Percentiles rank a stretch among this genome's conserved stretches.
These are phyloP conservation scores for Ceryle rudis DNA, from an alignment of 2,797 vertebrate species.

Conservation along the genomic window DNA sequence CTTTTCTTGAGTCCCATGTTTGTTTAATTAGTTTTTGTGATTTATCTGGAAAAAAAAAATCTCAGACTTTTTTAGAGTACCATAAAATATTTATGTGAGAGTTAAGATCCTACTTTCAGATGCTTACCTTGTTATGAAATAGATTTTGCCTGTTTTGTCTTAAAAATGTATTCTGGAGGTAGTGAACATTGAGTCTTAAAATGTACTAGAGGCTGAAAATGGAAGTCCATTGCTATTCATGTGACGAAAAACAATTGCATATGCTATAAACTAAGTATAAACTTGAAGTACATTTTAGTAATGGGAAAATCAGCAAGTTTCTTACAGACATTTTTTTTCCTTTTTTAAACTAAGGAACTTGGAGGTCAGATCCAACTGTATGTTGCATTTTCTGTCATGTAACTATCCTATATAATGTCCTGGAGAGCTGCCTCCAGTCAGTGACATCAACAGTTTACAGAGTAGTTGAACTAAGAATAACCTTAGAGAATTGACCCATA, in stretches of 20 bases:
- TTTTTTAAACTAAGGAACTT: conserved; percentile 16
- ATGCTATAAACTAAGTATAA: not conserved
- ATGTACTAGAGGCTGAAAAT: not conserved
- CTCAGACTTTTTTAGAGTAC: not conserved
- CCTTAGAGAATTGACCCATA: conserved; percentile 46
- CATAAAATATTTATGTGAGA: not conserved
- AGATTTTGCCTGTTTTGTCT: conserved; percentile 3
- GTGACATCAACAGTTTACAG: conserved; percentile 61
- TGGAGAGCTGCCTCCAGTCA: conserved; percentile 29
- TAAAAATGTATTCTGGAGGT: conserved; percentile 22
- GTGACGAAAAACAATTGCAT: not conserved
- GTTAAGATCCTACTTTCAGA: not conserved
- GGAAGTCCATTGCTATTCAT: not conserved
- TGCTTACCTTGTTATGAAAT: not conserved
- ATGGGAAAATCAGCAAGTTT: not conserved
- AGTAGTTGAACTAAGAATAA: conserved; percentile 69
- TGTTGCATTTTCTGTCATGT: conserved; percentile 51
- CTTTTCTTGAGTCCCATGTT: not conserved
- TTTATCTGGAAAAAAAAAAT: not conserved
- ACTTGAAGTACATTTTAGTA: not conserved
- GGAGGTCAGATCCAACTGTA: conserved; percentile 16
- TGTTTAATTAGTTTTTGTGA: not conserved
- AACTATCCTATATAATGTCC: conserved; percentile 50
- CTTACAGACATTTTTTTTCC: not conserved
- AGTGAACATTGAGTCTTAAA: not conserved